These are phyloP conservation scores for Deilephila porcellus DNA, from an alignment of 2,888 invertebrate genomes.

Conservation along the genomic window DNA sequence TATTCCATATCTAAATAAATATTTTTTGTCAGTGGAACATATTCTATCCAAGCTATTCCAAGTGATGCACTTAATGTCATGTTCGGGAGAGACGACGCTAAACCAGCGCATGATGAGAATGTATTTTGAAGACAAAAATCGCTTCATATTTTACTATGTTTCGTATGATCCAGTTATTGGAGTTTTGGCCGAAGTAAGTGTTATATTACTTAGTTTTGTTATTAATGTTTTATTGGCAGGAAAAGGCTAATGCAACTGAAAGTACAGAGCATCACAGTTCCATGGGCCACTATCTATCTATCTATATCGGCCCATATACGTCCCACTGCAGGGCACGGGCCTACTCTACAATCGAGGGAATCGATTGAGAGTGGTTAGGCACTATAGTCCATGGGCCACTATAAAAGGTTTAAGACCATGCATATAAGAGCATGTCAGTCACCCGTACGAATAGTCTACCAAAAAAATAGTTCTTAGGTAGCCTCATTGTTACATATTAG, in stretches of 20 bases:
- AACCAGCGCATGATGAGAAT: slow-evolving; percentile 39
- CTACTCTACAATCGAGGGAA: too few relatives aligned
- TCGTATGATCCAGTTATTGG: slow-evolving; percentile 39
- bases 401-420: too few relatives aligned
- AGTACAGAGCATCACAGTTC: too few relatives aligned
- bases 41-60: slow-evolving; percentile 46
- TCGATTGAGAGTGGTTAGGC: too few relatives aligned
- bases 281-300: too few relatives aligned
- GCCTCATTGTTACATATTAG: too few relatives aligned
- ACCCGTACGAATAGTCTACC: too few relatives aligned
- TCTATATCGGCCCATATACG: too few relatives aligned
- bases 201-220: background rate
- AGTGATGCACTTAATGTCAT: slow-evolving; percentile 45
- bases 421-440: too few relatives aligned
- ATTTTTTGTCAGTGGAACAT: slow-evolving; percentile 56
- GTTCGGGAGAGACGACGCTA: slow-evolving; percentile 38
- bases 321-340: too few relatives aligned
- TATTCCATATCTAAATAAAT: background rate
- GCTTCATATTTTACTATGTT: slow-evolving; percentile 44
- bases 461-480: too few relatives aligned
- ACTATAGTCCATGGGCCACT: too few relatives aligned
- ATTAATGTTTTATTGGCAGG: background rate
- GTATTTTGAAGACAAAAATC: slow-evolving; percentile 40
- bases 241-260: background rate
- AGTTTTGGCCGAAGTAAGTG: slow-evolving; percentile 42